A percentile compares a stretch with the other conserved stretches of the same genome.
Evolutionary conservation across 2,888 invertebrate species (phyloP).

Genomic region (Macaria notata): DNA sequence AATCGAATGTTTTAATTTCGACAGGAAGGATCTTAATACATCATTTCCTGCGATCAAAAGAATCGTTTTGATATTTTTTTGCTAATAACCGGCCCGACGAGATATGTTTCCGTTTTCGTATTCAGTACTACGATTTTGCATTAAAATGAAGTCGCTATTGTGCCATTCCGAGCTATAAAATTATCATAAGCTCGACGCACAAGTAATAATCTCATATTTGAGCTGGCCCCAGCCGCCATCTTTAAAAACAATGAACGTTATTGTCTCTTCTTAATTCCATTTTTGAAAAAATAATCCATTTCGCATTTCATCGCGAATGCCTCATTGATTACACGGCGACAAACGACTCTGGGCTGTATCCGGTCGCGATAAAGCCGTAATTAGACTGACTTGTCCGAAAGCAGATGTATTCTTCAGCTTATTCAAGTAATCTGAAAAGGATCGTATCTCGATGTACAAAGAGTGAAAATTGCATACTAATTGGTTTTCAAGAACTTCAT

Average conservation of each 20-base stretch:
- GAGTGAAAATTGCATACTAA: constrained; percentile 61
- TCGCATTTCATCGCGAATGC: constrained; percentile 76
- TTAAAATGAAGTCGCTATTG: constrained; percentile 59
- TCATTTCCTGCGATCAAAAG: constrained; percentile 55
- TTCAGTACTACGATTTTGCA: constrained; percentile 51
- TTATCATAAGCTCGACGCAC: constrained; percentile 70
- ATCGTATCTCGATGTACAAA: constrained; percentile 57
- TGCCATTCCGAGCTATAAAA: constrained; percentile 64
- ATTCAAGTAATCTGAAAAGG: constrained; percentile 54
- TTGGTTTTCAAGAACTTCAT: constrained; percentile 67
- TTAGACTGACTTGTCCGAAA: constrained; percentile 36
- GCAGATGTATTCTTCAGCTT: constrained; percentile 63
- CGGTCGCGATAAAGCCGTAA: constrained; percentile 40
- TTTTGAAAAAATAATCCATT: constrained; percentile 82
- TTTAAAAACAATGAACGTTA: constrained; percentile 81
- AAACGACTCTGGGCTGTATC: constrained; percentile 45
- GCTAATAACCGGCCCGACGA: constrained; percentile 54
- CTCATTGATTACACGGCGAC: constrained; percentile 59
- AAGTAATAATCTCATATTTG: constrained; percentile 76
- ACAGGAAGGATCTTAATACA: constrained; percentile 48
- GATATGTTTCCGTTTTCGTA: constrained; percentile 57
- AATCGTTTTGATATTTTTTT: constrained; percentile 44
- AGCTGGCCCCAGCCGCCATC: constrained; percentile 69
- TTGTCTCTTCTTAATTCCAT: constrained; percentile 82
- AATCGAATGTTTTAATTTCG: constrained; percentile 28